Evolutionary conservation across 1,140 invertebrate species (phyloP), one percentile per base, ranked within the genome.

Genomic region (Ephestia elutella): DNA sequence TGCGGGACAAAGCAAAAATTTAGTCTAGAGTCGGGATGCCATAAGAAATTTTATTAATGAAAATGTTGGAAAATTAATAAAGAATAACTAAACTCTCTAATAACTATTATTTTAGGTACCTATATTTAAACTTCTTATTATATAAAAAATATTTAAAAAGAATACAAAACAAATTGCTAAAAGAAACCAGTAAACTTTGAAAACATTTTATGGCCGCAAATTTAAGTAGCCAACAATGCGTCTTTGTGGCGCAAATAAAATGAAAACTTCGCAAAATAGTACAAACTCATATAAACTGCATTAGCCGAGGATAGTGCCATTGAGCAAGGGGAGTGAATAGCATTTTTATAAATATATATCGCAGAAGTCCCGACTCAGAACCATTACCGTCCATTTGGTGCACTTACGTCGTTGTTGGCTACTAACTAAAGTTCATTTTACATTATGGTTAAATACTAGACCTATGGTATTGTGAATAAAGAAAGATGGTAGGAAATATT

Each of bases 361-460:
- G 28, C 56, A 59, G 55, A 56, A 61, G 50, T 44, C 44, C 51
- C 35, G 35, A 54, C 57, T 25, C 54, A 18, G 21, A 10, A 28
- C 62, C 54, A 65, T 68, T 65, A 68, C 55, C 62, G 59, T 62
- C 62, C 60, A 62, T 64, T 65, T 65, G 51, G 59, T 60, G 62
- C 66, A 68, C 66, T 68, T 68, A 68, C 44, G 19, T 28, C 51
- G n/a, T 55, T 62, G 58, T 49, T 32, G 30, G 30, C 28, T 59
- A 56, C 60, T 56, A 53, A 56, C 57, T 63, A 67, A 63, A 63
- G n/a, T 44, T 8, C 15, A 2, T 44, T 62, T n/a, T 44, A 44
- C n/a, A 44, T 13, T 2, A 44, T 44, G 15, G 38, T 38, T 2
- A 38, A 38, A 38, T 38, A 44, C 38, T 44, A 2, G 15, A 2